Base-by-base conservation (phyloP, 2,797 vertebrate genomes). In the Rhynchotus rufescens region DNA sequence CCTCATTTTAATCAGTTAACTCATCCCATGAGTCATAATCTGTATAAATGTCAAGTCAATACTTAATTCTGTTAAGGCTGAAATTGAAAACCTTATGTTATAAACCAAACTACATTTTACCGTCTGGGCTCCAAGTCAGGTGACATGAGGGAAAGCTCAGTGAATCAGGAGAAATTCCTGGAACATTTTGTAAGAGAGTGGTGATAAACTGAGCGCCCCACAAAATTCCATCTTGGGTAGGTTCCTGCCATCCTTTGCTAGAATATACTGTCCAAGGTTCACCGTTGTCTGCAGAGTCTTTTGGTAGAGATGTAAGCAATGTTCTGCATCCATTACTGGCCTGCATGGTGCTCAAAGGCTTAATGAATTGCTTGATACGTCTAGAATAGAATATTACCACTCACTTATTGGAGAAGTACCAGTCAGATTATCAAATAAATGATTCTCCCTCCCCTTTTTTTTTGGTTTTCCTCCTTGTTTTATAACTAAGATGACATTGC, bases 11-110 rank as follows among this genome's bases (percentile, higher is more conserved):
- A 95, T 95, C 93, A 93, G 60, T 93, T 87, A 95, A 77, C 88
- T 96, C 93, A 96, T 84, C 92, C 94, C 66, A 75, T 84, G 36
- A 97, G 92, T 96, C 96, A 97, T 86, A 96, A 88, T 91, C 92
- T 75, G 67, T 92, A 92, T 77, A 95, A 91, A 95, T 79, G 68
- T 93, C 91, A 94, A 95, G 94, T 92, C 81, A 80, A 79, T 95
- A 92, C 91, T 89, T 96, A 95, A 82, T 84, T 83, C 81, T 92
- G 75, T 92, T 94, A 89, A 81, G 88, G 79, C 1, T 94, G 82
- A 96, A 95, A 93, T 67, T 93, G 89, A 89, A 95, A 96, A 95
- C 44, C 66, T 92, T 79, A 80, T 90, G 71, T 95, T 90, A 94
- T 91, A 91, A 93, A 83, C 81, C 72, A 89, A 94, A 88, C 66